A percentile compares a stretch with the other conserved stretches of the same genome.
phyloP scores from a whole-genome alignment of 2,888 invertebrate species.

The Phasia obesa region DNA sequence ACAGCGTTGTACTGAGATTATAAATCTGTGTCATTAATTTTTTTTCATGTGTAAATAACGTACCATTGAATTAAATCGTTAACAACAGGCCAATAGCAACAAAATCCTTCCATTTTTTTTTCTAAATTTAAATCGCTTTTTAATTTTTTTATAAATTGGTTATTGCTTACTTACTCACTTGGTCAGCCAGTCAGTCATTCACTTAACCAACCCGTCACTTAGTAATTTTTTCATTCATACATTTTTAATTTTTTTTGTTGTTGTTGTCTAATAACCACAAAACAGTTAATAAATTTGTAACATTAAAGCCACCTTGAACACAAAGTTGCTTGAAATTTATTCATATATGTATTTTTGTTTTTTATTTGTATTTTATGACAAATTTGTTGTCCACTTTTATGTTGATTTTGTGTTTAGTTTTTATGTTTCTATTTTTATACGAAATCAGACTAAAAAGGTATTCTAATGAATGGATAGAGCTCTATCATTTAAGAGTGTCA shows the following conservation, averaged over 20 bases:
- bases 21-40: constrained; percentile 15
- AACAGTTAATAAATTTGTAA: constrained; percentile 58
- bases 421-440: neutral
- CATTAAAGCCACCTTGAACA: constrained; percentile 23
- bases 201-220: constrained; percentile 10
- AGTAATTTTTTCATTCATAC: constrained; percentile 37
- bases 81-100: constrained; percentile 36
- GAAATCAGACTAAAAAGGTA: neutral
- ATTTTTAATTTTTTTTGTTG: constrained; percentile 19
- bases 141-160: too few species aligned
- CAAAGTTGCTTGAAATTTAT: constrained; percentile 26
- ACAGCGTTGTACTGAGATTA: constrained; percentile 6
- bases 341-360: constrained; percentile 41
- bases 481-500: too few species aligned
- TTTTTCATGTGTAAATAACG: constrained; percentile 42
- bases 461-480: too few species aligned
- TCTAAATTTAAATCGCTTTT: neutral
- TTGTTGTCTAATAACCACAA: constrained; percentile 34
- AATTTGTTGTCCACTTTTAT: constrained; percentile 59
- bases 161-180: too few species aligned
- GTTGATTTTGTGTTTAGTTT: neutral
- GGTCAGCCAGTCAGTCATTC: constrained; percentile 26
- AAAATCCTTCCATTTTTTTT: neutral
- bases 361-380: constrained; percentile 59
- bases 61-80: constrained; percentile 47